Base-by-base conservation (phyloP, 2,888 invertebrate species). In the Cynaeus angustus region DNA sequence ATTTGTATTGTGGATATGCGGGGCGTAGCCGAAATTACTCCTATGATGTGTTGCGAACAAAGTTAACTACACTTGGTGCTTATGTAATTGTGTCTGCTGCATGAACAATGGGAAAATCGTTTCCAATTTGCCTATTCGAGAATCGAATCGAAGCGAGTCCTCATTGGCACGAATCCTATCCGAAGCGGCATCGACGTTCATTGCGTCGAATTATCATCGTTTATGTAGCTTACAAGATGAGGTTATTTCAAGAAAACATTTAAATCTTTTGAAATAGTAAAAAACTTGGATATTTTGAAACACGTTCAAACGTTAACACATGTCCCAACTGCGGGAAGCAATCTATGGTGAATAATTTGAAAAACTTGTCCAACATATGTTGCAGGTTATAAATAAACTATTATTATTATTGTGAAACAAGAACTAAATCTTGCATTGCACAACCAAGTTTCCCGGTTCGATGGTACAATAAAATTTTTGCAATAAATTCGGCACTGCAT, bases 1-100 rank as follows among this genome's bases (percentile, higher is more conserved):
- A 75, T 75, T 75, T 75, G 73, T 72, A 70, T 62, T 68, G 68
- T 62, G 55, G 43, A 46, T 52, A 61, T 68, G 61, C 52, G 66
- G 26, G 50, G 45, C 37, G 55, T 38, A 10, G 14, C 33, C 66
- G 30, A 67, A 41, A 52, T 48, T 67, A 28, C 59, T 46, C 46
- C 37, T 62, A 16, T 55, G 58, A 58, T 59, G 52, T 53, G 52
- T 52, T 45, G 12, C 38, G n/a, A 26, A 16, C 61, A 13, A 61
- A 61, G 62, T 50, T 62, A 30, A 62, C 48, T 38, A 50, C 62
- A 50, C 50, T 48, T 28, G 48, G 46, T 14, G 46, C 9, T 41
- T 26, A 33, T 7, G 46, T 59, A 59, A 59, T 59, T 59, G 59
- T 46, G 45, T 59, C 45, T 41, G 38, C 26, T 28, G 46, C 48